Evolutionary conservation across 2,888 invertebrate genomes (phyloP).

Genomic region (Calliopum simillimum): DNA sequence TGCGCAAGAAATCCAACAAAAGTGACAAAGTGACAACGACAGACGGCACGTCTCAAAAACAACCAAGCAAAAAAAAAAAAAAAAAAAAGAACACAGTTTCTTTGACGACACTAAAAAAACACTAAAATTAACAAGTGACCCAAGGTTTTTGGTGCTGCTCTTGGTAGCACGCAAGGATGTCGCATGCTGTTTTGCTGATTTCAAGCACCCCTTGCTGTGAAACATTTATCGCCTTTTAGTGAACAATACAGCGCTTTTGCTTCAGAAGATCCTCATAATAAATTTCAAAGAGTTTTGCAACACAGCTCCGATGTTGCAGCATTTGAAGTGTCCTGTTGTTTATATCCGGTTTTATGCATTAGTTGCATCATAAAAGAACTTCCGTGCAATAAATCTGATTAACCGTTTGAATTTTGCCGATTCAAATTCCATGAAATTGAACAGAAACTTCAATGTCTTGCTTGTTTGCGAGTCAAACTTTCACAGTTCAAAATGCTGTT

Average conservation of each 20-base stretch:
- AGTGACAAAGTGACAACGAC: neutral
- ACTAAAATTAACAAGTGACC: neutral
- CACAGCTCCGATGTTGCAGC: slow-evolving; percentile 3
- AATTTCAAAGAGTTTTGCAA: slow-evolving; percentile 1
- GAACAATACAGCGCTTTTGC: neutral
- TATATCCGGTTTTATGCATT: slow-evolving; percentile 33
- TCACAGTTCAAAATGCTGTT: too few species aligned
- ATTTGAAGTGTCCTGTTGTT: slow-evolving; percentile 17
- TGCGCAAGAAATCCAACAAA: neutral
- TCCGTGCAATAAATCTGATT: slow-evolving; percentile 14
- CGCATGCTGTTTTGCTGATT: slow-evolving; percentile 35
- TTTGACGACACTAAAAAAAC: too few species aligned
- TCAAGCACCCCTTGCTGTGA: slow-evolving; percentile 51
- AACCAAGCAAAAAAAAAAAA: too few species aligned
- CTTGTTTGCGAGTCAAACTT: too few species aligned
- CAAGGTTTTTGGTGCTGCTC: neutral
- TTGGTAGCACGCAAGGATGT: slow-evolving; percentile 53
- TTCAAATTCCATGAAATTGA: too few species aligned
- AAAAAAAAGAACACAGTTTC: too few species aligned
- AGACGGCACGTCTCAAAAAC: slow-evolving; percentile 39
- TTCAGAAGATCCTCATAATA: neutral
- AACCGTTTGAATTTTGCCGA: too few species aligned
- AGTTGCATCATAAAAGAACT: slow-evolving; percentile 21
- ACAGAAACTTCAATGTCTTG: too few species aligned
- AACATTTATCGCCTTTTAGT: slow-evolving; percentile 57